Evolutionary conservation across 2,888 invertebrate genomes (phyloP).

Genomic region (Pterostichus niger): DNA sequence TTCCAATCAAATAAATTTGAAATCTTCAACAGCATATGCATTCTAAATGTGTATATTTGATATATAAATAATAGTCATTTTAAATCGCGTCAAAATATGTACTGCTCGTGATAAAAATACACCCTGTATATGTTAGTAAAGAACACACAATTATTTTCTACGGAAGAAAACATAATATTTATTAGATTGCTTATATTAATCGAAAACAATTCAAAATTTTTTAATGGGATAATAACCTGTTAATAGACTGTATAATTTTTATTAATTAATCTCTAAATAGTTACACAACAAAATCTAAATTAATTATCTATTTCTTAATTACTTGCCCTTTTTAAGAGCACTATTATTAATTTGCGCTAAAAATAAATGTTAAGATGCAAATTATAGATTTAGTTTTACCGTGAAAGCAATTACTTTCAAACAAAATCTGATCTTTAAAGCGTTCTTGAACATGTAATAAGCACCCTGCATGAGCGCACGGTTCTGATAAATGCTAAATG

Average conservation of each 20-base stretch:
- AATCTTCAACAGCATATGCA: no score
- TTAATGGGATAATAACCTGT: no score
- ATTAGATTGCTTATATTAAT: no score
- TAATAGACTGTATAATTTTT: not conserved
- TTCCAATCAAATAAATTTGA: no score
- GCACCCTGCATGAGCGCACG: not conserved
- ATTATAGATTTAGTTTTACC: slow-evolving; percentile 11
- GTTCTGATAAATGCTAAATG: not conserved
- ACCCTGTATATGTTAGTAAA: no score
- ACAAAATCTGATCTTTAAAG: not conserved
- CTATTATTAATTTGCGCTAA: slow-evolving; percentile 18
- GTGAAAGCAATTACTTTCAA: slow-evolving; percentile 24
- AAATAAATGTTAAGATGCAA: slow-evolving; percentile 14
- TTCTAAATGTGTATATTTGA: no score
- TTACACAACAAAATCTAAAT: slow-evolving; percentile 3
- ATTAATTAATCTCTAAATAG: slow-evolving; percentile 17
- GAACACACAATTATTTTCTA: no score
- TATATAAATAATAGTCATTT: no score
- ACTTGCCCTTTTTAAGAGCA: not conserved
- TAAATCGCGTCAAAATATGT: no score
- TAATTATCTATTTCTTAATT: slow-evolving; percentile 19
- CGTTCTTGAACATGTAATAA: not conserved
- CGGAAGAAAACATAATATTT: no score
- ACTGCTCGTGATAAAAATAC: no score
- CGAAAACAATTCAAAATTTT: not conserved